Conservation (phyloP, 2,888 invertebrate species). For the Trilocha varians region DNA sequence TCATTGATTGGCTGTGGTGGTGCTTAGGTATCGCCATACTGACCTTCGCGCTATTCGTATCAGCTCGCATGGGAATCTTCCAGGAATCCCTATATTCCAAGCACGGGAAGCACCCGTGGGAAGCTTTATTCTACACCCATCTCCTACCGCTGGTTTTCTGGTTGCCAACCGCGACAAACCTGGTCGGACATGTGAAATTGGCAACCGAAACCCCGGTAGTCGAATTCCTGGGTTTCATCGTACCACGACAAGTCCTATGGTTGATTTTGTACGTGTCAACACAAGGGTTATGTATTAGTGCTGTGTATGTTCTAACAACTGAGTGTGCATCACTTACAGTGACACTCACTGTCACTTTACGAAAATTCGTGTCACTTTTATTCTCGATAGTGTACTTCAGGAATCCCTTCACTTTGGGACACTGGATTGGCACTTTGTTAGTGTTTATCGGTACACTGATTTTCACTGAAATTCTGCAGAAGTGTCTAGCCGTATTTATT, state of each 20-base stretch:
- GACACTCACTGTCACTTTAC: conserved; percentile 93
- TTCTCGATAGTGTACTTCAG: conserved; percentile 96
- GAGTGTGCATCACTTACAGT: conserved; percentile 96
- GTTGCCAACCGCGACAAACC: conserved; percentile 82
- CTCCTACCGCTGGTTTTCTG: conserved; percentile 92
- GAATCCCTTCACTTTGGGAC: conserved; percentile 92
- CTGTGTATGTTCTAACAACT: conserved; percentile 94
- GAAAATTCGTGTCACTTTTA: conserved; percentile 96
- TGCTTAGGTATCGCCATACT: conserved; percentile 84
- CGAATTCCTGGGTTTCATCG: conserved; percentile 71
- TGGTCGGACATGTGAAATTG: conserved; percentile 82
- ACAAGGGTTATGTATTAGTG: conserved; percentile 94
- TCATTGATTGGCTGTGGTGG: conserved; percentile 75
- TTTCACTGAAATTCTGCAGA: conserved; percentile 86
- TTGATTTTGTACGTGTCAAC: conserved; percentile 88
- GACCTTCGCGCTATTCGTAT: conserved; percentile 90
- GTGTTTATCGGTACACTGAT: conserved; percentile 95
- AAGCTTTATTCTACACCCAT: conserved; percentile 92
- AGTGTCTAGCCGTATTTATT: conserved; percentile 44
- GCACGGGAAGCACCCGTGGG: conserved; percentile 93
- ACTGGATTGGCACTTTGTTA: conserved; percentile 91
- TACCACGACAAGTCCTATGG: conserved; percentile 86
- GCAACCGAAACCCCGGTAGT: conserved; percentile 78
- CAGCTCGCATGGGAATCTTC: conserved; percentile 96
- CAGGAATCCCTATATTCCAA: conserved; percentile 89